Conservation (phyloP, 2,888 invertebrate genomes). For the Biston stratarius region DNA sequence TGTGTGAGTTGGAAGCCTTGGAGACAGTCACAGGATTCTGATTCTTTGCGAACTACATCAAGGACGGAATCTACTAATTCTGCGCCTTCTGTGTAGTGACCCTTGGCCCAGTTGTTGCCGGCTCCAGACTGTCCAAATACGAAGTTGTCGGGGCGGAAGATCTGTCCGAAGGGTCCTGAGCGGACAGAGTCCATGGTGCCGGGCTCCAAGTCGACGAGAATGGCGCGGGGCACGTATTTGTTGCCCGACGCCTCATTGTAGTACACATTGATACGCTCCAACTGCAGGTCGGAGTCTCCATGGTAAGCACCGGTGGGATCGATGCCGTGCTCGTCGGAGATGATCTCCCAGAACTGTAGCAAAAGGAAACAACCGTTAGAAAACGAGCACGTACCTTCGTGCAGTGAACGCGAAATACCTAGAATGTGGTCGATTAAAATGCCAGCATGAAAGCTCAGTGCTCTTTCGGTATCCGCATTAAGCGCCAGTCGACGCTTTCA, state of each 20-base stretch:
- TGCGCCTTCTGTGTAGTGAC: constrained; percentile 90
- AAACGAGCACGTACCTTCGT: constrained; percentile 41
- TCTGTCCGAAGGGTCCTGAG: constrained; percentile 89
- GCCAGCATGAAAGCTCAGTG: constrained; percentile 68
- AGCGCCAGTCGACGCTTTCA: constrained; percentile 65
- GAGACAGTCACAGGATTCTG: constrained; percentile 96
- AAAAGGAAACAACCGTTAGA: constrained; percentile 91
- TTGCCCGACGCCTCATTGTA: constrained; percentile 95
- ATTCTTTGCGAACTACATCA: constrained; percentile 94
- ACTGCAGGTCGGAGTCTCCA: constrained; percentile 95
- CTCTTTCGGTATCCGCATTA: constrained; percentile 57
- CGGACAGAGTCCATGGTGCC: constrained; percentile 90
- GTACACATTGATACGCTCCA: constrained; percentile 98
- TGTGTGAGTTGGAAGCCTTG: constrained; percentile 96
- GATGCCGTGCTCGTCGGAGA: constrained; percentile 97
- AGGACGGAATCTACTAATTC: constrained; percentile 91
- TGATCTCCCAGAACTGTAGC: constrained; percentile 94
- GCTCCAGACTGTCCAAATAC: constrained; percentile 89
- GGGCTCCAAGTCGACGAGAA: constrained; percentile 78
- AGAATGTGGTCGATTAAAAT: constrained; percentile 70
- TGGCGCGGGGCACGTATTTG: constrained; percentile 79
- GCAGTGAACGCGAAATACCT: constrained; percentile 45
- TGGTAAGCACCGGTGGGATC: constrained; percentile 96
- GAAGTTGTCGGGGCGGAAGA: constrained; percentile 92
- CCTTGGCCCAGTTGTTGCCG: constrained; percentile 88